Conservation (phyloP, 2,113 vertebrate genomes). For the Microcebus lehilahytsara region DNA sequence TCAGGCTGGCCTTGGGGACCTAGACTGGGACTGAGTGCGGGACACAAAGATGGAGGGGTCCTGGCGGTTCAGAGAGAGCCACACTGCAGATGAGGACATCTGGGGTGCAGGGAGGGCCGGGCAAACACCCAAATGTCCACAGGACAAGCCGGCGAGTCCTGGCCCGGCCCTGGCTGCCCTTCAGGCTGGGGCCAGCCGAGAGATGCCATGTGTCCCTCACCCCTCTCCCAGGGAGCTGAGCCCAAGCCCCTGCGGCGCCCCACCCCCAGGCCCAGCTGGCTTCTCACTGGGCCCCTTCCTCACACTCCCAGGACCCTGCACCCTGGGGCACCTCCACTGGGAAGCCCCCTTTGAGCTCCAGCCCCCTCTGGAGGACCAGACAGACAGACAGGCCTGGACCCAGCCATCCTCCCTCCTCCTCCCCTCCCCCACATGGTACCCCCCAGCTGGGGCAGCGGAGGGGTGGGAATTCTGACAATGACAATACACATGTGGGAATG, state of each 20-base stretch:
- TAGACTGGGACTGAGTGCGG: fast-evolving
- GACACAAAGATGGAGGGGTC: neutral
- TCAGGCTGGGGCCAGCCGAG: neutral
- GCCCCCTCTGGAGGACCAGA: neutral
- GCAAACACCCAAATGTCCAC: neutral
- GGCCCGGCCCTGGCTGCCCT: neutral
- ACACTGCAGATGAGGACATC: neutral
- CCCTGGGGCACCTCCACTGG: neutral
- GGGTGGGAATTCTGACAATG: fast-evolving
- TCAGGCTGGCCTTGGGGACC: neutral
- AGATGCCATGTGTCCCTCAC: neutral
- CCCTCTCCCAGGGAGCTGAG: neutral
- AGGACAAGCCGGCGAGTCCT: neutral
- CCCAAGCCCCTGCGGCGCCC: no score
- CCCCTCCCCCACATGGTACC: fast-evolving
- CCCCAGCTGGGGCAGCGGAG: neutral
- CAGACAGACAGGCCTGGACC: neutral
- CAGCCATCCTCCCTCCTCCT: neutral
- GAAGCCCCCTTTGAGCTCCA: neutral
- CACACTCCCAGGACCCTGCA: neutral
- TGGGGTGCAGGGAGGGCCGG: neutral
- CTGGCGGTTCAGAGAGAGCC: neutral
- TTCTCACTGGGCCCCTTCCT: neutral
- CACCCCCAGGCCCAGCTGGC: no score
- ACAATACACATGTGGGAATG: neutral